Conservation (phyloP, 2,797 vertebrate genomes). For the Mionectes olivaceus region DNA sequence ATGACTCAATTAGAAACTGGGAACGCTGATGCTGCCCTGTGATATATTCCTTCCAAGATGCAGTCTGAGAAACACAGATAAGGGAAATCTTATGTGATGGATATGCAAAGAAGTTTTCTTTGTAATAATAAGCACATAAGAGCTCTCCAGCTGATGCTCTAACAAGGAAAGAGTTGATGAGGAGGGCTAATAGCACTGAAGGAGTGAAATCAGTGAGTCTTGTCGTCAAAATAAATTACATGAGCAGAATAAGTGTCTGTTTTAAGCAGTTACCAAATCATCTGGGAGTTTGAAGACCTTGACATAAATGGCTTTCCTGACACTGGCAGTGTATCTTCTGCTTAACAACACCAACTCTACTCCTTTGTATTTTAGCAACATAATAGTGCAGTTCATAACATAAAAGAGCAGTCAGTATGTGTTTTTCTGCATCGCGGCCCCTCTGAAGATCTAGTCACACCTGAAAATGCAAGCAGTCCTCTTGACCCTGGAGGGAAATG, state of each 20-base stretch:
- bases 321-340: not conserved
- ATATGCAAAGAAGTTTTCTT: conserved; percentile 1
- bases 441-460: not conserved
- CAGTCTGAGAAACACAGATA: conserved; percentile 36
- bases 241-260: not conserved
- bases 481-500: not conserved
- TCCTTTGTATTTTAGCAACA: not conserved
- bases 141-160: not conserved
- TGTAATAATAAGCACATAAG: not conserved
- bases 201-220: not conserved
- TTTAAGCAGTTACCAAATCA: conserved; percentile 12
- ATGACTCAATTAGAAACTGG: not conserved
- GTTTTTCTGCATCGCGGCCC: not conserved
- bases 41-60: not conserved
- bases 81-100: not conserved
- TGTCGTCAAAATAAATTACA: not conserved
- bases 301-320: not conserved
- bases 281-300: not conserved
- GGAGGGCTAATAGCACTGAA: not conserved
- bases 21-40: not conserved
- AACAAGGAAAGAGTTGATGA: conserved; percentile 12
- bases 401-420: not conserved
- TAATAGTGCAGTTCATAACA: not conserved
- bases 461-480: not conserved
- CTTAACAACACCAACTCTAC: not conserved